Evolutionary conservation across 2,888 invertebrate species (phyloP), one percentile per base, ranked within the genome.

Genomic region (Apotomis betuletana): DNA sequence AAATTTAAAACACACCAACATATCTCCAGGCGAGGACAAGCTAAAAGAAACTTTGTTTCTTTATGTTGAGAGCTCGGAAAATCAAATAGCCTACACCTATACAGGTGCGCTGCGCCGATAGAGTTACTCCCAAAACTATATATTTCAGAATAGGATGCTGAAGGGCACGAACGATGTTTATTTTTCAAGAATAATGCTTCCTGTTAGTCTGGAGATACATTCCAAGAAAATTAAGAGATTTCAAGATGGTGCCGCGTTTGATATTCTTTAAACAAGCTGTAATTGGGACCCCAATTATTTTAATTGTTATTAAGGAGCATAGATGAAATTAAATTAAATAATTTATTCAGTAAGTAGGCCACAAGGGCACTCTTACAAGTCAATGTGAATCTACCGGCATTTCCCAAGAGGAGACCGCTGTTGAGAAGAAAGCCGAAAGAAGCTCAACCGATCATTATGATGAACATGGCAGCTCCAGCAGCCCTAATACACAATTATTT

Each of bases 61-160:
- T 15, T 6, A 9, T 57, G 4, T 8, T 65, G 27, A n/a, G 65
- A 65, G 12, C 55, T 57, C 10, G 8, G 6, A 46, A 5, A 46
- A 27, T 12, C 36, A 8, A 13, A 27, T 54, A 9, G 12, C 5
- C 41, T 41, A 15, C 15, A 1, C 4, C n/a, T 80, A 49, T 49
- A 79, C 88, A 89, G 88, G 89, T 89, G 87, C 74, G 76, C 70
- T 89, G 87, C 74, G 76, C 70, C 59, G 59, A 67, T 59, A 67
- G 72, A 63, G 62, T 74, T 73, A 70, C 74, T 76, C 55, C 65
- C 54, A 67, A 72, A 74, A 70, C 51, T 74, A 65, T 67, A 41
- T 62, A 60, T 49, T 69, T 73, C 64, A 62, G 59, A 27, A 63
- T 60, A 55, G 36, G 5, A 55, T 49, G 49, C n/a, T 6, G 68